Conservation (phyloP, 2,888 invertebrate species). For the Erannis defoliaria region DNA sequence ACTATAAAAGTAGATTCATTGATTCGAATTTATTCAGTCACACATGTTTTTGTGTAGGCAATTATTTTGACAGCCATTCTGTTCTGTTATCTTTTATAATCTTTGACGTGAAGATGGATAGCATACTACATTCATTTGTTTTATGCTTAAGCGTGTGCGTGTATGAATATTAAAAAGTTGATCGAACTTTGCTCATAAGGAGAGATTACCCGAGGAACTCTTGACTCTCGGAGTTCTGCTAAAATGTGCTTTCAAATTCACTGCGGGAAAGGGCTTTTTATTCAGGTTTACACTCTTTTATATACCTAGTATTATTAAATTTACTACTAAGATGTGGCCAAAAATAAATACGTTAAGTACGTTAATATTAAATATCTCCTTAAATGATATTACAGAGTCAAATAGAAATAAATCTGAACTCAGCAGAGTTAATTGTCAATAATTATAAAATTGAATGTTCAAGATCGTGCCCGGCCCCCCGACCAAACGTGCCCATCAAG, state of each 20-base stretch:
- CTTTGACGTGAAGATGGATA: conserved; percentile 28
- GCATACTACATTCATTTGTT: conserved; percentile 46
- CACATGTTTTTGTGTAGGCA: conserved; percentile 24
- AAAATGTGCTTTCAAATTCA: conserved; percentile 12
- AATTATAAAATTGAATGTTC: no score
- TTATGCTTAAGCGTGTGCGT: conserved; percentile 40
- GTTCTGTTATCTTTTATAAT: conserved; percentile 6
- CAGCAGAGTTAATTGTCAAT: no score
- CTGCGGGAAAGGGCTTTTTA: conserved; percentile 21
- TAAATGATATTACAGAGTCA: no score
- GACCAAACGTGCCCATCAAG: no score
- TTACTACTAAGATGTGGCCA: no score
- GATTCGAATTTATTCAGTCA: conserved; percentile 28
- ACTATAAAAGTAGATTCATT: conserved; percentile 33
- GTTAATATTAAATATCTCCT: no score
- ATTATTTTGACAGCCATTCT: conserved; percentile 15
- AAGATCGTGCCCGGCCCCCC: no score
- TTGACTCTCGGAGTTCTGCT: conserved; percentile 7
- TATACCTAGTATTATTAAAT: no score
- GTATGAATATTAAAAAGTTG: conserved; percentile 59
- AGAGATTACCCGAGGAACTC: conserved; percentile 46
- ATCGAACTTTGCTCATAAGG: conserved; percentile 56
- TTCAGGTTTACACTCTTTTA: no score
- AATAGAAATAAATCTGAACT: no score
- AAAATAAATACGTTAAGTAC: no score